Percentiles rank a stretch among this genome's conserved stretches.
Evolutionary conservation across 2,888 invertebrate genomes (phyloP).

Genomic region (Omphaloscelis lunosa): DNA sequence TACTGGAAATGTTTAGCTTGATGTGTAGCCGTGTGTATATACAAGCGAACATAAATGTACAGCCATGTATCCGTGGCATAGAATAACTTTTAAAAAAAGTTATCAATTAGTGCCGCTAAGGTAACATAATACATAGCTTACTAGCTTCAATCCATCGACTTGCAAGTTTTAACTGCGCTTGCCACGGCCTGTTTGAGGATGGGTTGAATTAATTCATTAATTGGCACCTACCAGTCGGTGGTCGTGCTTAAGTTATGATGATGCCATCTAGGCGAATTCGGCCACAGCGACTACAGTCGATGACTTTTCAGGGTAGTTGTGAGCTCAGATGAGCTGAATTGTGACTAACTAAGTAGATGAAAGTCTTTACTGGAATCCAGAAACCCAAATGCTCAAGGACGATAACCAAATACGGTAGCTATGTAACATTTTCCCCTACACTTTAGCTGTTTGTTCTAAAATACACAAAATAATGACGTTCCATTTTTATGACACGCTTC

Average conservation of each 20-base stretch:
- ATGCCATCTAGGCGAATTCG: too few species aligned
- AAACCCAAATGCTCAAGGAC: conserved; percentile 4
- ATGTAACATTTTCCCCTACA: not conserved
- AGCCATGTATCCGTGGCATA: not conserved
- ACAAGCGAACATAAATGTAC: not conserved
- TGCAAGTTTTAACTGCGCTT: not conserved
- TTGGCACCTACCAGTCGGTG: too few species aligned
- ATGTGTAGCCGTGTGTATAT: too few species aligned
- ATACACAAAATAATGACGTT: conserved; percentile 43
- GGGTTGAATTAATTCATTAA: not conserved
- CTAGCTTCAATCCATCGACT: not conserved
- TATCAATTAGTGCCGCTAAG: not conserved
- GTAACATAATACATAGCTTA: not conserved
- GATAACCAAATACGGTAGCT: not conserved
- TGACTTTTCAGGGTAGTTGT: too few species aligned
- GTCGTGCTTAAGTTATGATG: too few species aligned
- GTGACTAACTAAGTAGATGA: too few species aligned
- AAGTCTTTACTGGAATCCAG: not conserved
- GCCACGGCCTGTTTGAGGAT: not conserved
- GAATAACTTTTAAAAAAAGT: not conserved
- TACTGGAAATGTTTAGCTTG: too few species aligned
- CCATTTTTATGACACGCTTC: conserved; percentile 44
- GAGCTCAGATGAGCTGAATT: too few species aligned
- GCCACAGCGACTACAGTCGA: too few species aligned
- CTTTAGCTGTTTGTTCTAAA: not conserved